Percentiles rank a stretch among this genome's conserved stretches.
phyloP scores from a whole-genome alignment of 2,113 vertebrate species.

The Oncorhynchus masou region DNA sequence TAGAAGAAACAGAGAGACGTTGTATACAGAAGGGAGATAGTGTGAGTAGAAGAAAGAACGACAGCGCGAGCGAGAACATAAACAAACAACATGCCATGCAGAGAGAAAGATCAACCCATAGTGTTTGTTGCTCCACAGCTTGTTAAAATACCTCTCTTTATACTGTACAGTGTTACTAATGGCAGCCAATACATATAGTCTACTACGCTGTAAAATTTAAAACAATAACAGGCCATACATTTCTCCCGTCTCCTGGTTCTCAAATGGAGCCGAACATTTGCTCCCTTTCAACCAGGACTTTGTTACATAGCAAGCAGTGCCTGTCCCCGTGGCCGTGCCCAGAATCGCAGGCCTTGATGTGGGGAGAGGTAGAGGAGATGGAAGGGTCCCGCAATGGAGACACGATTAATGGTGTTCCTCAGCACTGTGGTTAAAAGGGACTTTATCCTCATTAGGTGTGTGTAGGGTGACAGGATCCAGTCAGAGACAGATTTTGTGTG shows the following conservation, averaged over 20 bases:
- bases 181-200: background rate
- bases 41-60: no score
- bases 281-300: slow-evolving; percentile 37
- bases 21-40: background rate
- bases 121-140: slow-evolving; percentile 28
- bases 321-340: slow-evolving; percentile 3
- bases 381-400: slow-evolving; percentile 41
- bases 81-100: no score
- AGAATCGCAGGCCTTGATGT: slow-evolving; percentile 38
- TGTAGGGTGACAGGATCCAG: slow-evolving; percentile 54
- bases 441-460: slow-evolving; percentile 65
- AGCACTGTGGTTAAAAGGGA: slow-evolving; percentile 27
- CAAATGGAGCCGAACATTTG: slow-evolving; percentile 59
- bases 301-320: slow-evolving; percentile 25
- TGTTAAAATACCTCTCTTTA: slow-evolving; percentile 25
- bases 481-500: slow-evolving; percentile 14
- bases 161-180: slow-evolving; percentile 31
- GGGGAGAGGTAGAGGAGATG: slow-evolving; percentile 28
- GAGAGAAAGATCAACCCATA: no score
- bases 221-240: slow-evolving; percentile 41
- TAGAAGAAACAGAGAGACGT: no score
- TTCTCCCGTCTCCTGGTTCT: slow-evolving; percentile 31
- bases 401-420: slow-evolving; percentile 34
- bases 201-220: slow-evolving; percentile 45
- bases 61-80: background rate